A percentile compares a stretch with the other conserved stretches of the same genome.
Evolutionary conservation across 2,797 vertebrate species (phyloP).

Genomic region (Hipposideros larvatus): DNA sequence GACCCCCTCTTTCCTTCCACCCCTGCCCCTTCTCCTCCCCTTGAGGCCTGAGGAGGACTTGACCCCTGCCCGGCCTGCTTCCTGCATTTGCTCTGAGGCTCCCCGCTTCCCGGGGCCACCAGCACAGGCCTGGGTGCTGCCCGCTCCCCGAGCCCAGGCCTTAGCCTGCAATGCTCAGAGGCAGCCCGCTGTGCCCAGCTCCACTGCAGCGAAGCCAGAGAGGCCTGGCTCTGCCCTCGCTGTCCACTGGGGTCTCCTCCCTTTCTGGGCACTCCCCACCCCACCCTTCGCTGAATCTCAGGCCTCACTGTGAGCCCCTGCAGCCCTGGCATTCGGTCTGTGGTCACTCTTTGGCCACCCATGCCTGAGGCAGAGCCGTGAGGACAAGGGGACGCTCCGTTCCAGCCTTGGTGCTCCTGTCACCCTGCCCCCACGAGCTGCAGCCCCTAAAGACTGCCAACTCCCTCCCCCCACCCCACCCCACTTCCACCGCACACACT

Average conservation of each 20-base stretch:
- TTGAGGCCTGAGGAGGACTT: background rate
- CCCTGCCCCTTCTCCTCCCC: rapidly evolving
- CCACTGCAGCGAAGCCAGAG: rapidly evolving
- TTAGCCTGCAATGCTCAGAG: background rate
- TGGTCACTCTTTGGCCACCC: background rate
- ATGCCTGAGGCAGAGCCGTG: background rate
- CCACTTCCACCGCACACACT: rapidly evolving
- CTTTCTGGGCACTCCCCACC: rapidly evolving
- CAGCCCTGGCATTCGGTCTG: rapidly evolving
- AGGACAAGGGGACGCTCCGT: background rate
- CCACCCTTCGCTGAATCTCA: background rate
- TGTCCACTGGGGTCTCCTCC: rapidly evolving
- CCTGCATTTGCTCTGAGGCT: too few relatives aligned
- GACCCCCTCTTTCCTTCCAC: rapidly evolving
- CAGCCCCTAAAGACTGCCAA: background rate
- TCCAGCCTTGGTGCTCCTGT: background rate
- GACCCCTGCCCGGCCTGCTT: too few relatives aligned
- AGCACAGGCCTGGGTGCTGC: background rate
- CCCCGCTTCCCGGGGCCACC: rapidly evolving
- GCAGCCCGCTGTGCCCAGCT: rapidly evolving
- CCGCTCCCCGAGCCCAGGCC: background rate
- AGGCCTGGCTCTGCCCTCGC: background rate
- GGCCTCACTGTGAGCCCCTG: background rate
- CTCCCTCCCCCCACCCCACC: too few relatives aligned
- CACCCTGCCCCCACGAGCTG: background rate